Conservation (phyloP, 2,797 vertebrate genomes). For the Odontamblyopus rebecca region DNA sequence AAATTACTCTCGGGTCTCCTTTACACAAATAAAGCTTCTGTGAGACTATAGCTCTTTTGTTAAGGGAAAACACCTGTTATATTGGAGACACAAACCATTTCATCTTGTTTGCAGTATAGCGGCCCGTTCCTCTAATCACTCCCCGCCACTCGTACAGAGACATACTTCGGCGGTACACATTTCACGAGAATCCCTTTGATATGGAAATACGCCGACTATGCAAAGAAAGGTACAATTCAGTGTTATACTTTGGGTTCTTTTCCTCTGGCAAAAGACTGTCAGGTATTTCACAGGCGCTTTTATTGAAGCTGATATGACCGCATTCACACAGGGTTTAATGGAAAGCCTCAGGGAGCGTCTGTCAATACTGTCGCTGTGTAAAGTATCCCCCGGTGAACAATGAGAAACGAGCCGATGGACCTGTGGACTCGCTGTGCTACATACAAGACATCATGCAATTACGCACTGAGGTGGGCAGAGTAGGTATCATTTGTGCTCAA, state of each 20-base stretch:
- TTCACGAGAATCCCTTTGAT: constrained; percentile 60
- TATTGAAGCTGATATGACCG: constrained; percentile 54
- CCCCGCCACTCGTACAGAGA: constrained; percentile 22
- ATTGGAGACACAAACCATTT: constrained; percentile 33
- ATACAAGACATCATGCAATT: constrained; percentile 5
- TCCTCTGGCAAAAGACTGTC: constrained; percentile 37
- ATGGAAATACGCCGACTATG: constrained; percentile 64
- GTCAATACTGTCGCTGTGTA: constrained; percentile 26
- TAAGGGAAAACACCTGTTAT: constrained; percentile 37
- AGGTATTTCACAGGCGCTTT: constrained; percentile 39
- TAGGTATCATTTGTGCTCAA: too few relatives aligned
- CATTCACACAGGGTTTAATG: constrained; percentile 36
- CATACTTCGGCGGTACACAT: constrained; percentile 35
- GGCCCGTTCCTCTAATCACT: constrained; percentile 46
- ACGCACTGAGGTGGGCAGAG: too few relatives aligned
- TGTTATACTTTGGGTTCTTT: constrained; percentile 27
- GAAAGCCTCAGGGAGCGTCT: constrained; percentile 5
- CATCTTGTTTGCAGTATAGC: constrained; percentile 8
- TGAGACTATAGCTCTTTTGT: constrained; percentile 35
- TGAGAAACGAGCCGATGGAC: constrained; percentile 23
- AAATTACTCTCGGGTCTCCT: constrained; percentile 29
- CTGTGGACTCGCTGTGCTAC: constrained; percentile 21
- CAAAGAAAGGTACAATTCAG: constrained; percentile 42
- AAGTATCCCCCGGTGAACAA: constrained; percentile 26
- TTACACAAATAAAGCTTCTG: constrained; percentile 22